Evolutionary conservation across 2,113 vertebrate species (phyloP), one percentile per base, ranked within the genome.

Genomic region (Microtus richardsoni): DNA sequence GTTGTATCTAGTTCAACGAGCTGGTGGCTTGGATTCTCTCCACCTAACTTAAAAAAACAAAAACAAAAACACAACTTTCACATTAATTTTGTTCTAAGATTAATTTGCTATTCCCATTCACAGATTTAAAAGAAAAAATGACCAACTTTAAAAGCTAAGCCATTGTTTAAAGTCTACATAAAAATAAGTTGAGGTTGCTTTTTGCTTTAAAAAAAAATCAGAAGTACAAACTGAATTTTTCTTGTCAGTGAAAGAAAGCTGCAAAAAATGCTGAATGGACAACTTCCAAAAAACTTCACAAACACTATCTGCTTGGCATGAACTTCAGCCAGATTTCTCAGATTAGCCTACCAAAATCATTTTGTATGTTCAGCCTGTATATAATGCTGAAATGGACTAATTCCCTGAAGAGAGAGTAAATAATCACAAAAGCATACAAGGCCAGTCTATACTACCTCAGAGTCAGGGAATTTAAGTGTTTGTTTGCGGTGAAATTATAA

Each of bases 51-150:
- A 97, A 94, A 94, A 95, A 89, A 79, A 44, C 2, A 16, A 54
- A 54, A 17, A 54, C 52, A 58, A 58, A 17, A 58, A 79, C 89
- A 96, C 79, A 98, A 91, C 96, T 95, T 97, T 96, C 94, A 94
- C 71, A 91, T 96, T 97, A 92, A 86, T 92, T 96, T 98, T 94
- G 85, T 90, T 95, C 96, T 97, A 97, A 92, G 84, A 96, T 97
- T 96, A 96, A 95, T 94, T 95, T 94, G 28, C 95, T 97, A 93
- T 87, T 97, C 95, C 93, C 97, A 97, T 95, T 97, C 93, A 97
- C 92, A 92, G 96, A 98, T 98, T 98, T 95, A 91, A 97, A 97
- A 98, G 97, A 97, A 98, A 97, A 97, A 97, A 97, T 97, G 97
- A 89, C 96, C 98, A 97, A 73, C 90, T 98, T 98, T 97, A 94